phyloP scores from a whole-genome alignment of 2,888 invertebrate genomes.

The Drosophila atripex region DNA sequence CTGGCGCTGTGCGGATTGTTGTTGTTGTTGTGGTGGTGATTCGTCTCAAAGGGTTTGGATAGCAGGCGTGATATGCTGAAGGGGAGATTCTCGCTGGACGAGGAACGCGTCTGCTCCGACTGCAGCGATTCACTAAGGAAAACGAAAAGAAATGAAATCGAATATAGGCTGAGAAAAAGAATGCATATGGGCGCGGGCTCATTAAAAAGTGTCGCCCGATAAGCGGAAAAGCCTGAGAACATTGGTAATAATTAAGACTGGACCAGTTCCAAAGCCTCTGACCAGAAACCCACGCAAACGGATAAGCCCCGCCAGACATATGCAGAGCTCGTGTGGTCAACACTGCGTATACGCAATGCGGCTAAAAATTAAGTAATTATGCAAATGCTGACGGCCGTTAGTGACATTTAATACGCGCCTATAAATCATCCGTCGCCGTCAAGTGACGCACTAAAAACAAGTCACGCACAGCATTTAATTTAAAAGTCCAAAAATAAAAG shows the following conservation, averaged over 20 bases:
- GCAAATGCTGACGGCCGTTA: conserved; percentile 57
- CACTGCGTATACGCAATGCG: conserved; percentile 58
- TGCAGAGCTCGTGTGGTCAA: conserved; percentile 51
- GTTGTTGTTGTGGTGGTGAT: conserved; percentile 71
- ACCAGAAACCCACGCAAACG: conserved; percentile 38
- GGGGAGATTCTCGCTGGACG: conserved; percentile 86
- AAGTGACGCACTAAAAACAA: conserved; percentile 47
- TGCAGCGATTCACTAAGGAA: conserved; percentile 83
- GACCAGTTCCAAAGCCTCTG: conserved; percentile 31
- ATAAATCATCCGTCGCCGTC: conserved; percentile 61
- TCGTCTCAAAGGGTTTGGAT: conserved; percentile 90
- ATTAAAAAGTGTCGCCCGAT: conserved; percentile 72
- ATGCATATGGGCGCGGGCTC: conserved; percentile 43
- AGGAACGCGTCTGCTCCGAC: conserved; percentile 84
- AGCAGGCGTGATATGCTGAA: conserved; percentile 93
- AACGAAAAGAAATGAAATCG: background rate
- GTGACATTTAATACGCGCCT: conserved; percentile 58
- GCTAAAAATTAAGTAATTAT: conserved; percentile 70
- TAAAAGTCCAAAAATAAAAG: conserved; percentile 27
- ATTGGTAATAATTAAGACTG: conserved; percentile 50
- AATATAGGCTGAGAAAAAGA: background rate
- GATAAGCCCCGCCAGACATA: conserved; percentile 29
- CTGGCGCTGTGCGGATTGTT: conserved; percentile 55
- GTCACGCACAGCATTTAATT: conserved; percentile 63
- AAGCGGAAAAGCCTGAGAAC: conserved; percentile 59